Base-by-base conservation (phyloP, 2,113 vertebrate genomes). In the Microtus ochrogaster region DNA sequence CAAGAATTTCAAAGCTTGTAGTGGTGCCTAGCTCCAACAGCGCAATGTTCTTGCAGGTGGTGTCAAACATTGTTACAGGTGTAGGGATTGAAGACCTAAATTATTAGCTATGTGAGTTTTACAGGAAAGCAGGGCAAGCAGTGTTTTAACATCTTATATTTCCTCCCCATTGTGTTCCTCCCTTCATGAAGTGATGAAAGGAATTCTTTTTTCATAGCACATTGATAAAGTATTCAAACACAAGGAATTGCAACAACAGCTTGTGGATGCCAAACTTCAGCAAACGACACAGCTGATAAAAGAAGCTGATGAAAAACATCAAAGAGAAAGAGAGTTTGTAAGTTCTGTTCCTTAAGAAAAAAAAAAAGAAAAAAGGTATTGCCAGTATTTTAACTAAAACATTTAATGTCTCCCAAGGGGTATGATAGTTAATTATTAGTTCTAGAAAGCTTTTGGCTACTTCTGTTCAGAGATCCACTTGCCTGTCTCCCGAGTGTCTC, bases 201-300 rank as follows among this genome's bases (percentile, higher is more conserved):
- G 78, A 82, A 92, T 93, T 81, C 91, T 94, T 96, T 87, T 79
- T 49, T 65, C 93, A 14, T 95, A 99, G 99, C 99, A 99, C 93
- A 99, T 99, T 95, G 99, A 99, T 98, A 99, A 99, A 97, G 99
- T 99, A 88, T 99, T 99, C 98, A 99, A 99, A 95, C 99, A 99
- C 98, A 99, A 99, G 98, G 99, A 99, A 96, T 98, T 99, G 49
- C 99, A 99, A 91, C 99, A 99, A 95, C 99, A 99, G 98, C 98
- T 99, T 90, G 99, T 99, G 97, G 99, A 99, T 82, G 99, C 99
- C 97, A 99, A 99, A 98, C 99, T 99, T 96, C 99, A 99, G 98
- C 99, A 99, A 96, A 99, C 99, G 28, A 99, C 99, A 0, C 99
- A 99, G 79, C 99, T 99, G 97, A 99, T 99, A 98, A 99, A 99